Conservation (phyloP, 2,797 vertebrate species). For the Taenioides sp. region DNA sequence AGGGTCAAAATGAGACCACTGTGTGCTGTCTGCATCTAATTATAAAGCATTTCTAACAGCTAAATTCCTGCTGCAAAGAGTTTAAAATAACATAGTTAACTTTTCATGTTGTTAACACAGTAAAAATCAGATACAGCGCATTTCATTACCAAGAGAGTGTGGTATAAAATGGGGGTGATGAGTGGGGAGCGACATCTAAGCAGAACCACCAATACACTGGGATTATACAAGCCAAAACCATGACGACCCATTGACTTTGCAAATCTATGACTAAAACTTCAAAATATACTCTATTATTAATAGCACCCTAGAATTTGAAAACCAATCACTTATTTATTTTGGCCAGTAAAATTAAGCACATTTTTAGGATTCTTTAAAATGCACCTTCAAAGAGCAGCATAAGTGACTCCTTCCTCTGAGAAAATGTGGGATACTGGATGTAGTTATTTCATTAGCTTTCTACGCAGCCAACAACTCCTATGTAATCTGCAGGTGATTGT, state of each 20-base stretch:
- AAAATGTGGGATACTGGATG: background rate
- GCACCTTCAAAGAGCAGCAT: background rate
- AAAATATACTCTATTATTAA: background rate
- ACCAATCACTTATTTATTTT: too few species aligned
- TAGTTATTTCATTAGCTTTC: background rate
- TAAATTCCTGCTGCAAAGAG: too few species aligned
- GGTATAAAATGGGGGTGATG: background rate
- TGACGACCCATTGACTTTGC: background rate
- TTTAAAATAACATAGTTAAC: too few species aligned
- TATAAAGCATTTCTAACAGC: background rate
- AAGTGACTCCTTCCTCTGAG: background rate
- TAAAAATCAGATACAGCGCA: background rate
- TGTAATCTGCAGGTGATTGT: conserved; percentile 81
- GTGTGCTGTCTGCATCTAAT: too few species aligned
- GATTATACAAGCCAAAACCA: background rate
- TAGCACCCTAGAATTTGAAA: background rate
- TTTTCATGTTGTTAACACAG: background rate
- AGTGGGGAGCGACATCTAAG: background rate
- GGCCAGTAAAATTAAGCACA: too few species aligned
- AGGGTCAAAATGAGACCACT: background rate
- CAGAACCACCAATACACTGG: background rate
- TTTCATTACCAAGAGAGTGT: background rate
- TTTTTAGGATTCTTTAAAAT: too few species aligned
- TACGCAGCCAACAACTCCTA: background rate
- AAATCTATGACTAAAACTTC: background rate